Conservation (phyloP, 1,140 invertebrate genomes). For the Hormaphis cornu region DNA sequence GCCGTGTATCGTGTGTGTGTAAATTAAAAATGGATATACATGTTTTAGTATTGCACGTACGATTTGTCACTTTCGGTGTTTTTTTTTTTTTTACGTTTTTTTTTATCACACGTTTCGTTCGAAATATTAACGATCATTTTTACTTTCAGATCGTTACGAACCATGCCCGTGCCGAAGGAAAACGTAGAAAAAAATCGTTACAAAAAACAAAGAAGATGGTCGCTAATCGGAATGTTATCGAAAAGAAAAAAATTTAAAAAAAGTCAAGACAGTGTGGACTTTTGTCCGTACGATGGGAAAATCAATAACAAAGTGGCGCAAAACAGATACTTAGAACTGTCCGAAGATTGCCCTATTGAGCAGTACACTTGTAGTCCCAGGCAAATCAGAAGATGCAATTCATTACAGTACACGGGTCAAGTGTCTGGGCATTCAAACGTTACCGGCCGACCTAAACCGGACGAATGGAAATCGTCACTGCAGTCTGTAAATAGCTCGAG, state of each 20-base stretch:
- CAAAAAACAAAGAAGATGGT: slow-evolving; percentile 22
- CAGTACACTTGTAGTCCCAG: slow-evolving; percentile 17
- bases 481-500: slow-evolving; percentile 4
- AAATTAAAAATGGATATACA: slow-evolving; percentile 14
- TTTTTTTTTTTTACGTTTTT: background rate
- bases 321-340: background rate
- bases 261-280: slow-evolving; percentile 23
- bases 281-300: slow-evolving; percentile 18
- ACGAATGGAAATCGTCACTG: slow-evolving; percentile 11
- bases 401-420: background rate
- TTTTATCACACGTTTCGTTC: background rate
- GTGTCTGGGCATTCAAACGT: background rate
- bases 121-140: background rate
- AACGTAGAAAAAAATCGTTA: background rate
- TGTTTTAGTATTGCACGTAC: background rate
- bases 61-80: background rate
- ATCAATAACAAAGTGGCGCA: slow-evolving; percentile 11
- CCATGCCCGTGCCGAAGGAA: slow-evolving; percentile 8
- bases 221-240: slow-evolving; percentile 7
- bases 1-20: too few species aligned
- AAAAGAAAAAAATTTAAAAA: slow-evolving; percentile 20
- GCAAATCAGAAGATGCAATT: slow-evolving; percentile 10
- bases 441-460: background rate
- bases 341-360: background rate
- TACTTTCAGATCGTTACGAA: background rate